Percentiles rank a stretch among this genome's conserved stretches.
phyloP scores from a whole-genome alignment of 2,797 vertebrate genomes.

The Myotis vivesi region DNA sequence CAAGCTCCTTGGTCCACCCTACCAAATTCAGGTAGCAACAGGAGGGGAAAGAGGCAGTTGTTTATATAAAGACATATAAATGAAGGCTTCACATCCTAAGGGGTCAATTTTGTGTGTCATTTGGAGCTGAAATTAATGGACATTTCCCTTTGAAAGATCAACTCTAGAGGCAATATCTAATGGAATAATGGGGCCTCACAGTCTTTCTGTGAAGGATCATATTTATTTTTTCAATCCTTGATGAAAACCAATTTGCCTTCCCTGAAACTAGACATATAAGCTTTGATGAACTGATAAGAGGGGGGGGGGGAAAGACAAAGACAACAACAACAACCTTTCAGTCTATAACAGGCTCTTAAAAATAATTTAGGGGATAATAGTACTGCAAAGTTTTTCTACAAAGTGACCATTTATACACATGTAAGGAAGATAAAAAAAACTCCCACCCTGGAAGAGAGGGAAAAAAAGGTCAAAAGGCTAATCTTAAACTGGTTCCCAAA shows the following conservation, averaged over 20 bases:
- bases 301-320: background rate
- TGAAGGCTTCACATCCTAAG: background rate
- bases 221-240: constrained; percentile 43
- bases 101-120: constrained; percentile 20
- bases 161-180: background rate
- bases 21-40: constrained; percentile 21
- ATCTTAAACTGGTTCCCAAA: background rate
- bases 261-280: background rate
- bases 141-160: constrained; percentile 55
- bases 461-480: background rate
- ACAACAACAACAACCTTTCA: background rate
- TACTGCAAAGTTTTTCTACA: background rate
- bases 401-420: background rate
- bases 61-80: constrained; percentile 19
- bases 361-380: background rate
- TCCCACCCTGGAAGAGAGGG: background rate
- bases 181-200: background rate
- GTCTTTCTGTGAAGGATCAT: constrained; percentile 38
- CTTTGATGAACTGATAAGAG: constrained; percentile 31
- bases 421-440: background rate
- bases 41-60: background rate
- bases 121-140: constrained; percentile 33
- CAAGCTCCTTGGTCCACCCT: background rate
- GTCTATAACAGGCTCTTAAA: background rate
- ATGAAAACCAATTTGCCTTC: constrained; percentile 50